Conservation (phyloP, 2,797 vertebrate genomes). For the Ctenosaura bakeri region DNA sequence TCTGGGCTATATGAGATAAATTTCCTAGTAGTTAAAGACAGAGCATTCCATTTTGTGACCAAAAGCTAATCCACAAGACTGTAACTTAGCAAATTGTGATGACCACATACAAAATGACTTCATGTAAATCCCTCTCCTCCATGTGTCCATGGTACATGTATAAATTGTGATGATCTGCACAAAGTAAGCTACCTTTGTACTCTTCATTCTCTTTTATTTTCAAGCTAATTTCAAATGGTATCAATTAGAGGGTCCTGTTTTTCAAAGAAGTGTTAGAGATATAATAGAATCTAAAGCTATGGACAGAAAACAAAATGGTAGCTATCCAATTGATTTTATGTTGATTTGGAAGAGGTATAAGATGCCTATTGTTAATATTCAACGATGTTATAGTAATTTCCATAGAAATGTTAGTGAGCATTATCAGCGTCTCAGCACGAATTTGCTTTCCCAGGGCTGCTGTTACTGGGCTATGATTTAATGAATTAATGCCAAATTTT, state of each 20-base stretch:
- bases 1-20: not conserved
- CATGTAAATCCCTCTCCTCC: not conserved
- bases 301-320: not conserved
- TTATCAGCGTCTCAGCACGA: not conserved
- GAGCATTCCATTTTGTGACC: not conserved
- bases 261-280: not conserved
- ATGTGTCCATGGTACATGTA: not conserved
- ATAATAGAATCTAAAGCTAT: not conserved
- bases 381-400: not conserved
- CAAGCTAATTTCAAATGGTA: not conserved
- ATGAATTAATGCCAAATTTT: slow-evolving; percentile 47
- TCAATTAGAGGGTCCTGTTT: not conserved
- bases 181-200: not conserved
- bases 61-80: not conserved
- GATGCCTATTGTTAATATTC: not conserved
- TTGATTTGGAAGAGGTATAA: not conserved
- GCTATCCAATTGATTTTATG: not conserved
- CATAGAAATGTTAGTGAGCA: not conserved
- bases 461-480: slow-evolving; percentile 19
- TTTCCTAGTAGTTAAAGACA: not conserved
- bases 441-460: slow-evolving; percentile 40
- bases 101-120: not conserved
- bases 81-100: not conserved
- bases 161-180: not conserved
- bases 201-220: not conserved